Evolutionary conservation across 2,113 vertebrate species (phyloP).

Genomic region (Aramus guarauna): DNA sequence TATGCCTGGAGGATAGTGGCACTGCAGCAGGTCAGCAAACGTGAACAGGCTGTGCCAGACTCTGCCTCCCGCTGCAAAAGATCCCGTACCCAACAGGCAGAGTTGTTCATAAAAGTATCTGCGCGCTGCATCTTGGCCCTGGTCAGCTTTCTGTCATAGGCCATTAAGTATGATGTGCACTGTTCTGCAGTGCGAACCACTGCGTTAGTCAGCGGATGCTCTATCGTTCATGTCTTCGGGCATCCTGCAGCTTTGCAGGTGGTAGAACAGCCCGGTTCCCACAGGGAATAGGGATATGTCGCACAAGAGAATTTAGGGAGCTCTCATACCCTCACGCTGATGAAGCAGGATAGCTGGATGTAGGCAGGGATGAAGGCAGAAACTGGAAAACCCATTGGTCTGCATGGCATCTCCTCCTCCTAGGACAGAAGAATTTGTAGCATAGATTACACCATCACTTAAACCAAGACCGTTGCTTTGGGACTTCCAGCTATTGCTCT

Average conservation of each 20-base stretch:
- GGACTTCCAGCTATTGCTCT: background rate
- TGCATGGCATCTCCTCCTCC: background rate
- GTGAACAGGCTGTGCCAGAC: background rate
- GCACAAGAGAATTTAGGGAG: background rate
- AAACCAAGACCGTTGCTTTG: background rate
- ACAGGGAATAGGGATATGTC: background rate
- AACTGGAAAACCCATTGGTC: background rate
- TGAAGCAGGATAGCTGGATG: background rate
- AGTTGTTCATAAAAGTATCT: background rate
- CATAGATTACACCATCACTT: background rate
- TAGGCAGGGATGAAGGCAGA: background rate
- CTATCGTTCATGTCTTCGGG: rapidly evolving
- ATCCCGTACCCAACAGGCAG: background rate
- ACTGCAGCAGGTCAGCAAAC: background rate
- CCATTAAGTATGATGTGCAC: background rate
- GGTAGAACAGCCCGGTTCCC: background rate
- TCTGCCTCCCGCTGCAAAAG: background rate
- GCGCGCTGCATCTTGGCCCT: background rate
- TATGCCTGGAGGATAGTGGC: background rate
- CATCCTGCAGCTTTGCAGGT: background rate
- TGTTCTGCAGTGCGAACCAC: background rate
- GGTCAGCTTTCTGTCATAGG: background rate
- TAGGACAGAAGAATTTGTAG: background rate
- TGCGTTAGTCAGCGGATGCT: background rate
- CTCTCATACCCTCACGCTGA: background rate